Conservation (phyloP, 2,888 invertebrate species). For the Blomia tropicalis region DNA sequence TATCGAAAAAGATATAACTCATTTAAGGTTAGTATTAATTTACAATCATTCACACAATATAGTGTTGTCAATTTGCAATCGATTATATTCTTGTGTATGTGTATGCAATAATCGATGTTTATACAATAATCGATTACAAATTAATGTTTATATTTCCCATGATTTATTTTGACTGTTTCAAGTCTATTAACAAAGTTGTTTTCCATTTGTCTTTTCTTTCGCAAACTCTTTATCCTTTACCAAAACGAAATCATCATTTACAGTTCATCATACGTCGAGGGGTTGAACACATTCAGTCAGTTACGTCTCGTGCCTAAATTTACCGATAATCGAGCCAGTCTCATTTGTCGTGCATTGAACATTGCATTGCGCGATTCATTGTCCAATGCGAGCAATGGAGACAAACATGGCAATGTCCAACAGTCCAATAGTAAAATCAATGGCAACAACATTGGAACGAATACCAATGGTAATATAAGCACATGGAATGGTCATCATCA, state of each 20-base stretch:
- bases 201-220: too few relatives aligned
- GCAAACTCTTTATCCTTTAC: too few relatives aligned
- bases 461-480: not conserved
- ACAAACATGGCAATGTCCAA: not conserved
- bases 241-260: too few relatives aligned
- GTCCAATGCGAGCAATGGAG: not conserved
- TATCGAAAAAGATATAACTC: not conserved
- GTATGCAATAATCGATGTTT: not conserved
- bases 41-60: not conserved
- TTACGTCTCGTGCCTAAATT: slow-evolving; percentile 6
- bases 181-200: too few relatives aligned
- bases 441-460: not conserved
- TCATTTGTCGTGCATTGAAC: slow-evolving; percentile 10
- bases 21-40: slow-evolving; percentile 10
- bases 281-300: not conserved
- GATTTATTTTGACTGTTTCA: too few relatives aligned
- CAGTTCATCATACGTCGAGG: not conserved
- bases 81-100: not conserved
- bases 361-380: not conserved
- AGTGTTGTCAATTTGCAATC: not conserved
- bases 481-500: too few relatives aligned
- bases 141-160: too few relatives aligned
- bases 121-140: too few relatives aligned
- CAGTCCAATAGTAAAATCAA: not conserved
- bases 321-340: slow-evolving; percentile 6